Evolutionary conservation across 2,113 vertebrate genomes (phyloP).

Genomic region (Pelodiscus sinensis): DNA sequence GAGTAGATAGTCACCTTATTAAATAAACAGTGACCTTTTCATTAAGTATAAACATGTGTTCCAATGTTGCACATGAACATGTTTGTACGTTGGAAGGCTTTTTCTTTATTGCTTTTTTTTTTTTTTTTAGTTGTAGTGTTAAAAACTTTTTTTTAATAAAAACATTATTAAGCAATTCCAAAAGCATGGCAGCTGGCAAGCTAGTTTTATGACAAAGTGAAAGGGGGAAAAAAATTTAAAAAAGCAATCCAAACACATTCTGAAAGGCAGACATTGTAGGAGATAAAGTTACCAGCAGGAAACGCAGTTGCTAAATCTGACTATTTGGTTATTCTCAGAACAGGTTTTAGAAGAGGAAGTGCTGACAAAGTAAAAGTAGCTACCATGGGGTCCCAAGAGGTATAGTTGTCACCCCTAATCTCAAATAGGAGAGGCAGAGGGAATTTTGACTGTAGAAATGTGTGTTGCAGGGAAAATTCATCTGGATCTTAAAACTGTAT

Average conservation of each 20-base stretch:
- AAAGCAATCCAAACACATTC: constrained; percentile 56
- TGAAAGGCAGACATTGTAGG: constrained; percentile 47
- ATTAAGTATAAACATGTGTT: background rate
- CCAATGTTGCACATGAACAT: background rate
- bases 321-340: constrained; percentile 76
- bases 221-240: background rate
- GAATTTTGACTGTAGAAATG: background rate
- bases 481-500: background rate
- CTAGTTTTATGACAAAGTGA: background rate
- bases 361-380: constrained; percentile 73
- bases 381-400: constrained; percentile 68
- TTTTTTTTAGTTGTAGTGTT: background rate
- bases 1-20: background rate
- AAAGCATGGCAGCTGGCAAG: background rate
- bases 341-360: constrained; percentile 72
- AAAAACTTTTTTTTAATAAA: background rate
- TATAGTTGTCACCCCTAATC: constrained; percentile 65
- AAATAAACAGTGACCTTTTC: constrained; percentile 3
- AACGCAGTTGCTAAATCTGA: constrained; percentile 74
- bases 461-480: background rate
- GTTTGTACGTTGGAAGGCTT: background rate
- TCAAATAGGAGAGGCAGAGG: background rate
- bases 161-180: constrained; percentile 26
- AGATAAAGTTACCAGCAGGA: constrained; percentile 72
- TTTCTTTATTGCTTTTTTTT: background rate